phyloP scores from a whole-genome alignment of 2,888 invertebrate species.

The Sphaerophoria taeniata region DNA sequence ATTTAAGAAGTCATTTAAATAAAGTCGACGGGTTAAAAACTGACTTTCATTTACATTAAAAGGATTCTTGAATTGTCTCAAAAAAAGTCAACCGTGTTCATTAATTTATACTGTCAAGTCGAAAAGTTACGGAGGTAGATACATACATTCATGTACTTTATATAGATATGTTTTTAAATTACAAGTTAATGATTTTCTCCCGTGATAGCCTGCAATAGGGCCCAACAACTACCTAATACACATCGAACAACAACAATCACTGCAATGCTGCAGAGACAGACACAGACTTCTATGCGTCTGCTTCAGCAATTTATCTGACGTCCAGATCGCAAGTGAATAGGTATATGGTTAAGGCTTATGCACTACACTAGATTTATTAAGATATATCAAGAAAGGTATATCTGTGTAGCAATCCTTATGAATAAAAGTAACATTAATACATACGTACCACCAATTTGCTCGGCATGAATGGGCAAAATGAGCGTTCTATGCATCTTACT shows the following conservation, averaged over 20 bases:
- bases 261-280: conserved; percentile 37
- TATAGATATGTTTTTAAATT: no score
- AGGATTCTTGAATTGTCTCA: no score
- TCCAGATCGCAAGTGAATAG: conserved; percentile 54
- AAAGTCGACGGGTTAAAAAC: no score
- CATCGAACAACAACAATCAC: conserved; percentile 20
- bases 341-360: conserved; percentile 18
- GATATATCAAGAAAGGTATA: conserved; percentile 35
- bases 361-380: conserved; percentile 11
- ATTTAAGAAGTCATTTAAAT: no score
- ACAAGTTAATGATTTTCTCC: not conserved
- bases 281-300: conserved; percentile 24
- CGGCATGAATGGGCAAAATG: conserved; percentile 59
- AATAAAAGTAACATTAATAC: not conserved
- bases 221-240: not conserved
- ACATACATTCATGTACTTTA: no score
- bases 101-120: no score
- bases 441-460: conserved; percentile 64
- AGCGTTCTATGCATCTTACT: conserved; percentile 20
- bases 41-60: no score
- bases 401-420: not conserved
- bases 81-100: no score
- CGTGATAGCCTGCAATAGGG: not conserved
- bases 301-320: conserved; percentile 40
- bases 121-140: no score